phyloP scores from a whole-genome alignment of 2,797 vertebrate species.

The Kryptolebias ocellatus region DNA sequence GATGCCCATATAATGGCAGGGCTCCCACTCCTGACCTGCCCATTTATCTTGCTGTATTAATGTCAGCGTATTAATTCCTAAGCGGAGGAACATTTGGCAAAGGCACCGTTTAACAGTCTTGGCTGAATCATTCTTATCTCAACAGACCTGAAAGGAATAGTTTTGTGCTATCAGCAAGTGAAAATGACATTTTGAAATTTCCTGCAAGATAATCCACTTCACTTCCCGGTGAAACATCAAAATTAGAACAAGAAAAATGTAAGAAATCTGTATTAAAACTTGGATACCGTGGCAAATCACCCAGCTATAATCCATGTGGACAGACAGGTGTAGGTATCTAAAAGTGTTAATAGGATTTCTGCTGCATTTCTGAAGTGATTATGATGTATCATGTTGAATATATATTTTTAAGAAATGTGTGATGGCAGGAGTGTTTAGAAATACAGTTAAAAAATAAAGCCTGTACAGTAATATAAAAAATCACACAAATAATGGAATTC shows the following conservation, averaged over 20 bases:
- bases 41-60: conserved; percentile 97
- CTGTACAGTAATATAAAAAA: background rate
- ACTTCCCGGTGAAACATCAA: conserved; percentile 91
- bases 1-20: conserved; percentile 87
- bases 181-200: conserved; percentile 96
- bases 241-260: conserved; percentile 88
- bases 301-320: conserved; percentile 83
- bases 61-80: conserved; percentile 95
- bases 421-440: background rate
- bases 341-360: conserved; percentile 78
- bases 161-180: conserved; percentile 94
- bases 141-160: conserved; percentile 92
- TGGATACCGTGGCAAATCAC: conserved; percentile 83
- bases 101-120: conserved; percentile 89
- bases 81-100: conserved; percentile 88
- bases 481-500: background rate
- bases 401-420: conserved; percentile 61
- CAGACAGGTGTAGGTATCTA: conserved; percentile 81
- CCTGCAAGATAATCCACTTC: conserved; percentile 93
- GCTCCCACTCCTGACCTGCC: conserved; percentile 86
- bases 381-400: conserved; percentile 56
- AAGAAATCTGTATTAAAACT: conserved; percentile 88
- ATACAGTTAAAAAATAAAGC: conserved; percentile 7
- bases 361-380: conserved; percentile 77
- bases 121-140: conserved; percentile 91